phyloP scores from a whole-genome alignment of 2,113 vertebrate species.

The Brachypteracias leptosomus region DNA sequence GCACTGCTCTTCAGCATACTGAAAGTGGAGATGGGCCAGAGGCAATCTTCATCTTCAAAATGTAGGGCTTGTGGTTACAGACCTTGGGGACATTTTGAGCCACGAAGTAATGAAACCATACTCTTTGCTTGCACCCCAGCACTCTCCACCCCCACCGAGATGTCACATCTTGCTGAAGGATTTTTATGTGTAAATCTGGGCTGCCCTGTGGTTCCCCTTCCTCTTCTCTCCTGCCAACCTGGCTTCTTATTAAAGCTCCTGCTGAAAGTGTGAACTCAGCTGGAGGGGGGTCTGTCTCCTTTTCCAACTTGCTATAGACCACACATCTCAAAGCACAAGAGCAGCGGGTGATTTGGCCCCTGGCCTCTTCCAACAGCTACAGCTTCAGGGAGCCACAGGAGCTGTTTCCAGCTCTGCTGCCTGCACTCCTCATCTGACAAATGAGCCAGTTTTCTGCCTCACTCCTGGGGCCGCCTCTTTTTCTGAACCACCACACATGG shows the following conservation, averaged over 20 bases:
- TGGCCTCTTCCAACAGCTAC: not conserved
- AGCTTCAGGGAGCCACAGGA: slow-evolving; percentile 7
- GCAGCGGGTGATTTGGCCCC: not conserved
- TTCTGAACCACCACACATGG: not conserved
- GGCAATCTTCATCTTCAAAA: not conserved
- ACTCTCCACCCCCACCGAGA: not conserved
- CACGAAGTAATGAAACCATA: not conserved
- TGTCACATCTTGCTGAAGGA: not conserved
- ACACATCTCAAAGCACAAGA: not conserved
- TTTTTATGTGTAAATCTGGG: not conserved
- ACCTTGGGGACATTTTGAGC: not conserved
- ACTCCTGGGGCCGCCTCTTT: not conserved
- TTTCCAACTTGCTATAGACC: not conserved
- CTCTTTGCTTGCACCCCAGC: not conserved
- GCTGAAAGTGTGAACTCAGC: not conserved
- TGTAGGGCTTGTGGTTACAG: not conserved
- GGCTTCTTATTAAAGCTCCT: not conserved
- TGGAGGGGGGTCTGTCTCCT: not conserved
- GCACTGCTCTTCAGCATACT: not conserved
- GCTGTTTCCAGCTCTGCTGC: not conserved
- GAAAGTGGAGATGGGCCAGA: not conserved
- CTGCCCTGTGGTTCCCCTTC: not conserved
- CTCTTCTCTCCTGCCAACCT: not conserved
- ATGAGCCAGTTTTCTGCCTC: not conserved
- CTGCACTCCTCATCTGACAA: not conserved